Evolutionary conservation across 2,888 invertebrate species (phyloP).

Genomic region (Spicauda simplicius): DNA sequence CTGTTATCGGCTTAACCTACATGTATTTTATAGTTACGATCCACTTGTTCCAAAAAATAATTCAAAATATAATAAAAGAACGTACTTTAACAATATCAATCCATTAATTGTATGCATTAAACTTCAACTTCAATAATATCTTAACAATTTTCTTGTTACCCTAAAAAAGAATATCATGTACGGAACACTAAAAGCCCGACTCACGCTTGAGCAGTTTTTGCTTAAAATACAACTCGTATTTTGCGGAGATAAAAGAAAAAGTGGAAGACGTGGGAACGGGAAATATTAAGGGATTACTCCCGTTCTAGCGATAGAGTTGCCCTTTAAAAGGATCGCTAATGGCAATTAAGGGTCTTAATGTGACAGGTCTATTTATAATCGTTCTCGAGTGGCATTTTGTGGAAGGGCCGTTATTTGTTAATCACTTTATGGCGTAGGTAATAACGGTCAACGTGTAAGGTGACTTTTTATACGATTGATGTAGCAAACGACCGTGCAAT

Average conservation of each 20-base stretch:
- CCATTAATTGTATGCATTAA: too few species aligned
- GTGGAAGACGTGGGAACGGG: constrained; percentile 19
- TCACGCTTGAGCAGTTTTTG: constrained; percentile 4
- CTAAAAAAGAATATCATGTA: neutral
- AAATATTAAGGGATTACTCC: constrained; percentile 26
- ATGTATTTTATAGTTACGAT: too few species aligned
- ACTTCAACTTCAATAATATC: too few species aligned
- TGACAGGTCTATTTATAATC: constrained; percentile 28
- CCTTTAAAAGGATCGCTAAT: constrained; percentile 29
- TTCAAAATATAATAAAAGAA: too few species aligned
- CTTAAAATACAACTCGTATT: constrained; percentile 8
- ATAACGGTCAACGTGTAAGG: neutral
- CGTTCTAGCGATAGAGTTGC: constrained; percentile 25
- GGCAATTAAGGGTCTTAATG: constrained; percentile 33
- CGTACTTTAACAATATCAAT: too few species aligned
- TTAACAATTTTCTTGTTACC: neutral
- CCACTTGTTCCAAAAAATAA: too few species aligned
- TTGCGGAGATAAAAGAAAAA: constrained; percentile 32
- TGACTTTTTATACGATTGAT: too few species aligned
- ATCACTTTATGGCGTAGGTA: constrained; percentile 8
- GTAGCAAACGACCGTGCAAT: too few species aligned
- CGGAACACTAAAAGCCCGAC: neutral
- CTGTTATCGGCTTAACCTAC: too few species aligned
- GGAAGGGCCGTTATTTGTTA: constrained; percentile 8
- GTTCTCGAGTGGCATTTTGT: constrained; percentile 2